A percentile compares a stretch with the other conserved stretches of the same genome.
Evolutionary conservation across 2,113 vertebrate genomes (phyloP).

Genomic region (Gambusia affinis): DNA sequence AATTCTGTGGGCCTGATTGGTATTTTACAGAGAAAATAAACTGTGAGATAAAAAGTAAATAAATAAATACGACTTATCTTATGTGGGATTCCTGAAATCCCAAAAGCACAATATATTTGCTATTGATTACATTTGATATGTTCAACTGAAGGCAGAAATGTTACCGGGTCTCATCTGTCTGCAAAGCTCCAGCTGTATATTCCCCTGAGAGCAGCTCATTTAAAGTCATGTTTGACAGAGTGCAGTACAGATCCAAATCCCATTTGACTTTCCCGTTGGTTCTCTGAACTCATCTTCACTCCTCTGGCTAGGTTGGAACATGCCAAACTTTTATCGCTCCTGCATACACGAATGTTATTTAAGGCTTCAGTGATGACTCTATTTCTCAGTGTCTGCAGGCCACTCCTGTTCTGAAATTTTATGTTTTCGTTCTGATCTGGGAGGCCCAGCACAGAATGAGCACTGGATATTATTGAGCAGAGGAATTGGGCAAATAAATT

Average conservation of each 20-base stretch:
- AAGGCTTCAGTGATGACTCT: not conserved
- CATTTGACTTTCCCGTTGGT: constrained; percentile 2
- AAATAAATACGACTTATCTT: not conserved
- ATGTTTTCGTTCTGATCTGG: not conserved
- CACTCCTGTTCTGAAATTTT: not conserved
- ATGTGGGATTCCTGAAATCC: constrained; percentile 9
- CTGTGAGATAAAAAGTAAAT: constrained; percentile 21
- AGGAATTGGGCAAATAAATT: not conserved
- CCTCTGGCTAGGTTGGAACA: not conserved
- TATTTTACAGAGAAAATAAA: constrained; percentile 2
- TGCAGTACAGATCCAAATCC: not conserved
- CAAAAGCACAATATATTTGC: no score
- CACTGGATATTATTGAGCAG: not conserved
- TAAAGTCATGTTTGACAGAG: constrained; percentile 3
- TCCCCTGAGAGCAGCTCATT: constrained; percentile 3
- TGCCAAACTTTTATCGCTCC: not conserved
- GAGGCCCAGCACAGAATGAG: constrained; percentile 2
- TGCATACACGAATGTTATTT: constrained; percentile 5
- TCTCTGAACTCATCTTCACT: not conserved
- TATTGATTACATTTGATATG: no score
- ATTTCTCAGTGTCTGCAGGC: not conserved
- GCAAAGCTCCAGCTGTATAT: not conserved
- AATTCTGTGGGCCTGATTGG: not conserved
- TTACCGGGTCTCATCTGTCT: not conserved
- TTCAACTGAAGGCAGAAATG: not conserved